A percentile compares a stretch with the other conserved stretches of the same genome.
These are phyloP conservation scores for Pararge aegeria DNA, from an alignment of 1,140 invertebrate species.

Conservation along the genomic window DNA sequence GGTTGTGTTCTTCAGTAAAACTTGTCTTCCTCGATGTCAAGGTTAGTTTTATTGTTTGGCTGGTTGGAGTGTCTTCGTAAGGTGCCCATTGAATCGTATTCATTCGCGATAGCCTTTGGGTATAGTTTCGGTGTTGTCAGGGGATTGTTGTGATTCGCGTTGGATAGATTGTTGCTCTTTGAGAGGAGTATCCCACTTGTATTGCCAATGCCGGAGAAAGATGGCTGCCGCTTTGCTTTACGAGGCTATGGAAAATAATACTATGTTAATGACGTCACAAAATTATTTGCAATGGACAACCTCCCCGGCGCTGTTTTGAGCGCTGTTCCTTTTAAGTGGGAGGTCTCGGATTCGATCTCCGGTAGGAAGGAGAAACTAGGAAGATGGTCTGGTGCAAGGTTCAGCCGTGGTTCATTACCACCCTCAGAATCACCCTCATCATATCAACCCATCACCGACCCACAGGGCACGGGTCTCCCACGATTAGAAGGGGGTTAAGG, in stretches of 20 bases:
- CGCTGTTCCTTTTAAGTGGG: too few species aligned
- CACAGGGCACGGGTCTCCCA: too few species aligned
- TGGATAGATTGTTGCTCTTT: constrained; percentile 81
- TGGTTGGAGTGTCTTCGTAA: constrained; percentile 86
- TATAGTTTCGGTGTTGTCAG: constrained; percentile 82
- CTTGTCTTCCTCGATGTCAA: constrained; percentile 74
- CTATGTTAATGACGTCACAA: too few species aligned
- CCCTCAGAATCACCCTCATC: too few species aligned
- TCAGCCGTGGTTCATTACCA: too few species aligned
- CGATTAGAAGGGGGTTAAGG: too few species aligned
- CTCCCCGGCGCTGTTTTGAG: too few species aligned
- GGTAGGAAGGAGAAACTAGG: too few species aligned
- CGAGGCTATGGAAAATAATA: constrained; percentile 59
- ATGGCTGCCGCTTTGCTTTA: constrained; percentile 80
- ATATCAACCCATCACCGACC: too few species aligned
- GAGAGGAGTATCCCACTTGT: constrained; percentile 82
- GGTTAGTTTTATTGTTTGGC: constrained; percentile 67
- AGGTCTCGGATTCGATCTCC: too few species aligned
- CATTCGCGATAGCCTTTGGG: constrained; percentile 84
- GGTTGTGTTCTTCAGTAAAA: constrained; percentile 61
- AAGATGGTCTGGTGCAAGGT: too few species aligned
- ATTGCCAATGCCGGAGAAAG: constrained; percentile 77
- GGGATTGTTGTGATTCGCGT: constrained; percentile 80
- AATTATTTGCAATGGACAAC: too few species aligned
- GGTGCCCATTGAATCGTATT: constrained; percentile 88